These are phyloP conservation scores for Patella pellucida DNA, from an alignment of 2,888 invertebrate species.

Conservation along the genomic window DNA sequence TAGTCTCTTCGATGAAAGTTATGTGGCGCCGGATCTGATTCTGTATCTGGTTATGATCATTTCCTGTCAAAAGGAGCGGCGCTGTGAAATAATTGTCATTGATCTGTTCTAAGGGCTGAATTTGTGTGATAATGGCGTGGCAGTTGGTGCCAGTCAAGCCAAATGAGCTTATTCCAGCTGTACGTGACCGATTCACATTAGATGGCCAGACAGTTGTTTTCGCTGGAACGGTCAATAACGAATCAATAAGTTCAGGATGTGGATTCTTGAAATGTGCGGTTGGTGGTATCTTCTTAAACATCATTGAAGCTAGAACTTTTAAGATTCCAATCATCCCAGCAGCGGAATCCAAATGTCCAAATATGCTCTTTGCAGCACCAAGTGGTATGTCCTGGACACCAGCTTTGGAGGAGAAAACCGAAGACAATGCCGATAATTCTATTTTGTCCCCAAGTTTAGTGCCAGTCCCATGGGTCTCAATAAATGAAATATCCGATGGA, in stretches of 20 bases:
- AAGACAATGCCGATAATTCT: background rate
- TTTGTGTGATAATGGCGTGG: background rate
- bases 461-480: background rate
- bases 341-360: slow-evolving; percentile 3
- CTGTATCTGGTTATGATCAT: background rate
- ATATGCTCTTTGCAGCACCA: background rate
- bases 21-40: background rate
- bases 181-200: background rate
- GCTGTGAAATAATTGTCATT: background rate
- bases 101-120: background rate
- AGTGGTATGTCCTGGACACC: background rate
- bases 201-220: background rate
- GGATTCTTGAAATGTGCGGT: background rate
- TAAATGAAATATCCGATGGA: background rate
- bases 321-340: background rate
- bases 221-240: background rate
- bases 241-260: background rate
- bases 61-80: background rate
- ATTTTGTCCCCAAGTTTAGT: slow-evolving; percentile 3
- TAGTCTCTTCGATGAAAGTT: background rate
- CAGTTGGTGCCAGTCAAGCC: slow-evolving; percentile 6
- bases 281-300: slow-evolving; percentile 1
- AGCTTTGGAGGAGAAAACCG: background rate
- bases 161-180: background rate
- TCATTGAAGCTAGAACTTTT: background rate